Base-by-base conservation (phyloP, 2,113 vertebrate species). In the Lampris incognitus region DNA sequence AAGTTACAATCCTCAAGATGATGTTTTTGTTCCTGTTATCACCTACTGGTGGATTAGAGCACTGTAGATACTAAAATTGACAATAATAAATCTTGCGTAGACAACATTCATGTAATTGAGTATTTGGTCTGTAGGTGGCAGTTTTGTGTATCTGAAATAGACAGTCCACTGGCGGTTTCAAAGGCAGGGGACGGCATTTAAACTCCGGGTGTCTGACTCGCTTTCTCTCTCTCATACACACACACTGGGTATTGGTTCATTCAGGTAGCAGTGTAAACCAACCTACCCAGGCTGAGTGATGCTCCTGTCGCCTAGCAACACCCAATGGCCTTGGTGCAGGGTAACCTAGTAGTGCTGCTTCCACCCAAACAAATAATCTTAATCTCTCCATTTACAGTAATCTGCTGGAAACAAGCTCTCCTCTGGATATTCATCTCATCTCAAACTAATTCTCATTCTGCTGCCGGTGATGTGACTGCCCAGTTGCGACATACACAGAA, bases 351-450 rank as follows among this genome's bases (percentile, higher is more conserved):
- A 37, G 65, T 72, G 56, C 13, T 5, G 69, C 75, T 81, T 80
- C 78, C 70, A 76, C 65, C 44, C 44, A 37, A 66, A 48, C 66
- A 76, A 85, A 73, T 54, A 89, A 81, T 70, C 83, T 79, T 89
- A 91, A 92, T 89, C 91, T 87, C 55, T 52, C 50, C 3, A 49
- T 67, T 44, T 42, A 58, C 70, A n/a, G 38, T 87, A 83, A 90
- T 86, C 85, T 72, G 74, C 9, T 6, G 8, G 78, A 89, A 79
- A 72, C 68, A 41, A 40, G 2, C 56, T 44, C 67, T 62, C 51
- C 36, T 40, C 8, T 71, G 0, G 13, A 65, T 77, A 66, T 69
- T 52, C 13, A 69, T 69, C 69, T 37, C 10, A 38, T 61, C 77
- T 73, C 62, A 74, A 44, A 49, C n/a, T 8, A 24, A 52, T 59